Evolutionary conservation across 2,113 vertebrate genomes (phyloP).

Genomic region (Dasyurus viverrinus): DNA sequence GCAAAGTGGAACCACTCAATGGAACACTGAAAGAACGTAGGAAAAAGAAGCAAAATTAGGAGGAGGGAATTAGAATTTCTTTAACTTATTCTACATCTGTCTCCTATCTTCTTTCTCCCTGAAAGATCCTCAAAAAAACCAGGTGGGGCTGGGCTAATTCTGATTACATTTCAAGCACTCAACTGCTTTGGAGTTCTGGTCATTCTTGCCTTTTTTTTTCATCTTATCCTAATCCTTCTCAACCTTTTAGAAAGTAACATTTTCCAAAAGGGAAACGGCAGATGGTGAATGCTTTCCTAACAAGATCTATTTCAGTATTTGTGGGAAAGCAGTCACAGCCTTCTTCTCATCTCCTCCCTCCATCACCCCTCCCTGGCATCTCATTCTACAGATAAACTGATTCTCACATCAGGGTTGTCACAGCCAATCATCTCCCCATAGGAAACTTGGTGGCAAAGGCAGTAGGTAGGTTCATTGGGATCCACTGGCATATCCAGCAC

Average conservation of each 20-base stretch:
- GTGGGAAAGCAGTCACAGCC: not conserved
- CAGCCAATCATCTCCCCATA: constrained; percentile 99
- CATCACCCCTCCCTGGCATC: not conserved
- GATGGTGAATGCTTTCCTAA: not conserved
- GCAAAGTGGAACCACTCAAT: constrained; percentile 99
- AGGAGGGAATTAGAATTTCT: not conserved
- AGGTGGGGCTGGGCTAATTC: not conserved
- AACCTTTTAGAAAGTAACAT: not conserved
- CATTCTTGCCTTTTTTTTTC: not conserved
- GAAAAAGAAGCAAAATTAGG: constrained; percentile 39
- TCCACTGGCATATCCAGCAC: constrained; percentile 99
- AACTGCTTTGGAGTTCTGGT: not conserved
- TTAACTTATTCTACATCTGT: not conserved
- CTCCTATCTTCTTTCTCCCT: not conserved
- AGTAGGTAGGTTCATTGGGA: constrained; percentile 98
- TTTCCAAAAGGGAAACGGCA: not conserved
- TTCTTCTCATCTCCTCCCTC: not conserved
- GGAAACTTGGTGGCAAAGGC: constrained; percentile 98
- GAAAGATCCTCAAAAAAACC: not conserved
- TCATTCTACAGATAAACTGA: constrained; percentile 37
- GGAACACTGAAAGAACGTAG: constrained; percentile 89
- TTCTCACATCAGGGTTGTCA: constrained; percentile 97
- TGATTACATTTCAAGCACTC: not conserved
- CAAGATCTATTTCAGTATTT: too few species aligned
- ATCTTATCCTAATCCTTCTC: not conserved